Evolutionary conservation across 2,113 vertebrate genomes (phyloP).

Genomic region (Cebidichthys violaceus): DNA sequence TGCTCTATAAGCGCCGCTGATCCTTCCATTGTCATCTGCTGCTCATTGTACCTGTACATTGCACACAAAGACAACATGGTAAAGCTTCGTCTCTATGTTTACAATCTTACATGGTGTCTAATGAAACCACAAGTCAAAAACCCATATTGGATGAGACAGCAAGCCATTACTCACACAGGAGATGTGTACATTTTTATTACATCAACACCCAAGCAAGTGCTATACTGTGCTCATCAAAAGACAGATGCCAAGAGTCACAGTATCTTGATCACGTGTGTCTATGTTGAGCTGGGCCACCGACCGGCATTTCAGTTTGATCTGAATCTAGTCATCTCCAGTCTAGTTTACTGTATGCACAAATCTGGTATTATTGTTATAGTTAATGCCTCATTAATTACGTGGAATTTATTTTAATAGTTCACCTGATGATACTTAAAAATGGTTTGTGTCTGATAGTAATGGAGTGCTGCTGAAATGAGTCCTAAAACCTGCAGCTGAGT

Average conservation of each 20-base stretch:
- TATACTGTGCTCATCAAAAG: background rate
- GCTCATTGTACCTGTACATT: conserved; percentile 84
- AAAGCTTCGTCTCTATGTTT: background rate
- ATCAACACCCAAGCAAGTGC: background rate
- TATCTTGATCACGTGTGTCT: background rate
- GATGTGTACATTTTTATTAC: background rate
- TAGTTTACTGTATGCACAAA: no score
- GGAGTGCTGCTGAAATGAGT: no score
- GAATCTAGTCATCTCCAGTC: background rate
- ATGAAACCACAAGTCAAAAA: background rate
- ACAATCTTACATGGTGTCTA: background rate
- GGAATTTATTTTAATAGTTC: background rate
- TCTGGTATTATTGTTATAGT: background rate
- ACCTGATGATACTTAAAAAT: background rate
- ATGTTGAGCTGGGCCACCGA: background rate
- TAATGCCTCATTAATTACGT: background rate
- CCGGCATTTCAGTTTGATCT: background rate
- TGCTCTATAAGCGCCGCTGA: conserved; percentile 82
- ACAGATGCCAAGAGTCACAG: background rate
- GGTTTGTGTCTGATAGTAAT: background rate
- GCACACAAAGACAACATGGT: background rate
- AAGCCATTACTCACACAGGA: background rate
- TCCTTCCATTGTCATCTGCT: conserved; percentile 80
- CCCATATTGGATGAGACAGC: background rate
- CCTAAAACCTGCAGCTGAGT: background rate